Percentiles rank a stretch among this genome's conserved stretches.
These are phyloP conservation scores for Semicossyphus pulcher DNA, from an alignment of 2,113 vertebrate species.

Conservation along the genomic window DNA sequence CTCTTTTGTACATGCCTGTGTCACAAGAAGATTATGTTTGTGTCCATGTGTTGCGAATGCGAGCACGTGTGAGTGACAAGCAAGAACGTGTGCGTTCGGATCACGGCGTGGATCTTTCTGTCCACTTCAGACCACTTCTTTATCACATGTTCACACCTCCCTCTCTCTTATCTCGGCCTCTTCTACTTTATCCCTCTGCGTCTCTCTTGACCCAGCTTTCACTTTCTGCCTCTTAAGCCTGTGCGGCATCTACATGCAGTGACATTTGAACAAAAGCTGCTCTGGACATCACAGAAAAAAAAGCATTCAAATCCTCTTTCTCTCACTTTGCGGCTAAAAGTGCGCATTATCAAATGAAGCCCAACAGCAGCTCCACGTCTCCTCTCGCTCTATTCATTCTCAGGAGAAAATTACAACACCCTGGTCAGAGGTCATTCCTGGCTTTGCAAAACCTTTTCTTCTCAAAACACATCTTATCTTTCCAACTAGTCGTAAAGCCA, in stretches of 20 bases:
- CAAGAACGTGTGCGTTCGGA: slow-evolving; percentile 28
- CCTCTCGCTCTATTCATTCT: slow-evolving; percentile 26
- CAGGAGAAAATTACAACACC: slow-evolving; percentile 14
- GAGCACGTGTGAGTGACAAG: slow-evolving; percentile 41
- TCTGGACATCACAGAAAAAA: slow-evolving; percentile 44
- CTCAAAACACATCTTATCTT: slow-evolving; percentile 24
- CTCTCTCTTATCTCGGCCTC: slow-evolving; percentile 50
- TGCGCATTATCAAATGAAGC: slow-evolving; percentile 9
- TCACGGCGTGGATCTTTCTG: slow-evolving; percentile 14
- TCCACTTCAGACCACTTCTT: slow-evolving; percentile 26
- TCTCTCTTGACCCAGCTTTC: slow-evolving; percentile 61
- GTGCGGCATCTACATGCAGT: slow-evolving; percentile 48
- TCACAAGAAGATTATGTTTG: slow-evolving; percentile 64
- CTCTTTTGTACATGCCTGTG: slow-evolving; percentile 44
- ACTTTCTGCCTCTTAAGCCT: slow-evolving; percentile 46
- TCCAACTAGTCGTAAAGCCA: slow-evolving; percentile 9
- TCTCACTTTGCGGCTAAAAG: slow-evolving; percentile 1
- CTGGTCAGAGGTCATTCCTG: slow-evolving; percentile 44
- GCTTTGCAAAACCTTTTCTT: slow-evolving; percentile 13
- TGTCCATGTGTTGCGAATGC: slow-evolving; percentile 53
- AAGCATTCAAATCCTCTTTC: slow-evolving; percentile 33
- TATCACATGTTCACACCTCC: slow-evolving; percentile 62
- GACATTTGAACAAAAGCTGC: slow-evolving; percentile 61
- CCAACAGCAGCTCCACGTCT: slow-evolving; percentile 23
- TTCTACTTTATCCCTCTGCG: slow-evolving; percentile 35